Conservation (phyloP, 2,888 invertebrate species). For the Amaurobius ferox region DNA sequence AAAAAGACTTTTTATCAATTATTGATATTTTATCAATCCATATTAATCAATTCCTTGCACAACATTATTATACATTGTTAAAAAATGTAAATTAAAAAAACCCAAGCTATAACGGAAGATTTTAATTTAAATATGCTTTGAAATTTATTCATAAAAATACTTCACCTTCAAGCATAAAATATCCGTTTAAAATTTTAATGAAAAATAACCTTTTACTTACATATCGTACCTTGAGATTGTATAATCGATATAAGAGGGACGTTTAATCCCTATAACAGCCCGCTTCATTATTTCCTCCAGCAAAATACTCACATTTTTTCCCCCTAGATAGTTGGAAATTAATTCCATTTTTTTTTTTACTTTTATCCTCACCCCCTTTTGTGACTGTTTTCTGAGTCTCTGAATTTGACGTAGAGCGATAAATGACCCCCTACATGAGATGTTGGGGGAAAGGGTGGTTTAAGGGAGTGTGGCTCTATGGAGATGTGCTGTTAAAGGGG, state of each 20-base stretch:
- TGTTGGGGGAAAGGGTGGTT: not conserved
- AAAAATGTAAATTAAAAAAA: too few relatives aligned
- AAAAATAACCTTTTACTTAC: not conserved
- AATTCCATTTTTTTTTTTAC: slow-evolving; percentile 36
- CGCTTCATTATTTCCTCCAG: slow-evolving; percentile 42
- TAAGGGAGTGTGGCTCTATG: slow-evolving; percentile 18
- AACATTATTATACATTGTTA: too few relatives aligned
- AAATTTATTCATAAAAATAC: too few relatives aligned
- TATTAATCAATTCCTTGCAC: too few relatives aligned
- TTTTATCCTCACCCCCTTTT: slow-evolving; percentile 7
- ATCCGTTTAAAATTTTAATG: too few relatives aligned
- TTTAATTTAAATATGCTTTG: too few relatives aligned
- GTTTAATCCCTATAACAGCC: slow-evolving; percentile 37
- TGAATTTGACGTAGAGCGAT: slow-evolving; percentile 62
- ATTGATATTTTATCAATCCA: too few relatives aligned
- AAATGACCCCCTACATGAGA: slow-evolving; percentile 51
- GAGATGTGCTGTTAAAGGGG: slow-evolving; percentile 13
- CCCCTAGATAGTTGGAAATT: slow-evolving; percentile 30
- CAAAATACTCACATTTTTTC: slow-evolving; percentile 27
- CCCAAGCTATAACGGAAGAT: too few relatives aligned
- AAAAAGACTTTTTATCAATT: too few relatives aligned
- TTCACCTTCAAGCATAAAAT: too few relatives aligned
- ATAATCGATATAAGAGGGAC: slow-evolving; percentile 39
- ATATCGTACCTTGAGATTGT: slow-evolving; percentile 37
- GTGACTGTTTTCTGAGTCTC: slow-evolving; percentile 45